Conservation (phyloP, 2,888 invertebrate species). For the Eupithecia subfuscata region DNA sequence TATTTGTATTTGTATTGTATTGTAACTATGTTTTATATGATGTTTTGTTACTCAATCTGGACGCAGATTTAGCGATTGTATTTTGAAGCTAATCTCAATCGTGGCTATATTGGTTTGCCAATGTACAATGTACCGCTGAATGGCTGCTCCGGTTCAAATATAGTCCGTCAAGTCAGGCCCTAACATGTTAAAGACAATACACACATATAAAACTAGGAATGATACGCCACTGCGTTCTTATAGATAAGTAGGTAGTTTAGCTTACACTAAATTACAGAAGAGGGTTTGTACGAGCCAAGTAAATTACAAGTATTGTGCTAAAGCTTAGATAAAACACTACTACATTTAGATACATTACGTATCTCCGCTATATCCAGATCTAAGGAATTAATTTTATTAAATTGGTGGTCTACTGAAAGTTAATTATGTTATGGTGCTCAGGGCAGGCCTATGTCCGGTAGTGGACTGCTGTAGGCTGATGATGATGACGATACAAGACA, state of each 20-base stretch:
- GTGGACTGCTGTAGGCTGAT: not conserved
- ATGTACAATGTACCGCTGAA: not conserved
- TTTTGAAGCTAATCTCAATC: not conserved
- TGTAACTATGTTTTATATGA: no score
- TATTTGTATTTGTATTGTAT: no score
- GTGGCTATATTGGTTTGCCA: not conserved
- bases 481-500: not conserved
- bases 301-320: conserved; percentile 37
- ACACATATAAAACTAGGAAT: conserved; percentile 51
- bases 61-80: not conserved
- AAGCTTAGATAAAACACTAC: conserved; percentile 28
- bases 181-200: conserved; percentile 39
- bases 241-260: conserved; percentile 42
- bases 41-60: no score
- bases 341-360: conserved; percentile 30
- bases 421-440: no score
- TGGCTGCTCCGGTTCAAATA: not conserved
- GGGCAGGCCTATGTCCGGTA: no score
- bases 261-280: conserved; percentile 32
- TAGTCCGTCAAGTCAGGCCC: conserved; percentile 30
- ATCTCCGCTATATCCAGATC: conserved; percentile 4
- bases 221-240: conserved; percentile 47
- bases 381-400: not conserved
- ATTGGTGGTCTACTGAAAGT: no score
- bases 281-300: conserved; percentile 34